A percentile compares a stretch with the other conserved stretches of the same genome.
These are phyloP conservation scores for Falco novaeseelandiae DNA, from an alignment of 2,797 vertebrate species.

Conservation along the genomic window DNA sequence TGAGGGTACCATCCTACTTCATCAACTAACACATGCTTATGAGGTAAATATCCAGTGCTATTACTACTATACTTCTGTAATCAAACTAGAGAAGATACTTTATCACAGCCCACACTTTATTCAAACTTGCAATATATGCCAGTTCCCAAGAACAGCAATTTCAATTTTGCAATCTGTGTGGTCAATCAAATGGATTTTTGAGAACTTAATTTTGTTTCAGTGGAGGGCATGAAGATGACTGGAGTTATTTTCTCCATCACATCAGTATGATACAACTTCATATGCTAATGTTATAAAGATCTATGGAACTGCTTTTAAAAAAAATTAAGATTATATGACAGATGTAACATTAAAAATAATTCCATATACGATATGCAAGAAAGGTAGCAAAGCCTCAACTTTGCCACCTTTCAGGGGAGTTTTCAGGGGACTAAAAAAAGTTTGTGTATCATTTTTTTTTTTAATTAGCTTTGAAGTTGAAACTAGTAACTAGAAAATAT, in stretches of 20 bases:
- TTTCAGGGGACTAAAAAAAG: background rate
- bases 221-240: background rate
- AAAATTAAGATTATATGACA: background rate
- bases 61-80: background rate
- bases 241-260: background rate
- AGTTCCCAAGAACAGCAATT: background rate
- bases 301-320: background rate
- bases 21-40: background rate
- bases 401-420: background rate
- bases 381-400: background rate
- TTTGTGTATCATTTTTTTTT: background rate
- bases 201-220: background rate
- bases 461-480: background rate
- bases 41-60: background rate
- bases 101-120: background rate
- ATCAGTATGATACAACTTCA: rapidly evolving
- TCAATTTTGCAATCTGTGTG: background rate
- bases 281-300: background rate
- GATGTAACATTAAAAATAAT: background rate
- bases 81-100: background rate
- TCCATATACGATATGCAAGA: background rate
- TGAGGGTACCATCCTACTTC: background rate
- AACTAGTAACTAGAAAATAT: background rate
- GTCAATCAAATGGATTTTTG: background rate
- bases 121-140: background rate